These are phyloP conservation scores for Psittacula cyanocephala DNA, from an alignment of 2,113 vertebrate species.

Conservation along the genomic window DNA sequence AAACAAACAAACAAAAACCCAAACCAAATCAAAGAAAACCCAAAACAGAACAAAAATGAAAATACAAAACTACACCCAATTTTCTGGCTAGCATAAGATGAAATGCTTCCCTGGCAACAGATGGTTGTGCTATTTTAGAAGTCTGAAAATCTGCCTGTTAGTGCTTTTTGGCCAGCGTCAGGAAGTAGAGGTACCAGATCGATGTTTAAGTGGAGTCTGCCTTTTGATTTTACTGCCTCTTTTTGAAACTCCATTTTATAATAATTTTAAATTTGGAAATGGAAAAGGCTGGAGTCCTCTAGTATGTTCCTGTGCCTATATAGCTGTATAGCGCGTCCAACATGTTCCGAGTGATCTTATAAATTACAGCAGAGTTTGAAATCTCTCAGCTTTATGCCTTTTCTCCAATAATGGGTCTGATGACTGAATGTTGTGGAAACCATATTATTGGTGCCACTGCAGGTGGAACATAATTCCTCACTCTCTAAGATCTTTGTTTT, in stretches of 20 bases:
- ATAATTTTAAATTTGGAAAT: background rate
- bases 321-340: background rate
- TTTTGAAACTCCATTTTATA: background rate
- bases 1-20: background rate
- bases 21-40: background rate
- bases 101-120: background rate
- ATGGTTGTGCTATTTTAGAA: background rate
- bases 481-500: background rate
- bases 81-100: background rate
- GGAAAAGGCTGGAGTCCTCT: background rate
- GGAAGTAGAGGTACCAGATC: background rate
- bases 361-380: background rate
- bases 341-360: background rate
- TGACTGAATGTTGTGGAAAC: background rate
- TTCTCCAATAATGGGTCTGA: background rate
- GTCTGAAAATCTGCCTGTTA: background rate
- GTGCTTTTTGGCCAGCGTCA: background rate
- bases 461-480: background rate
- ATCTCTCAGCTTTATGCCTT: background rate
- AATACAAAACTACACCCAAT: no score
- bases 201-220: background rate
- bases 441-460: background rate
- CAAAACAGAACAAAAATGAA: background rate
- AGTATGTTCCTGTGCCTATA: background rate
- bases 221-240: background rate